Percentiles rank a stretch among this genome's conserved stretches.
Evolutionary conservation across 2,888 invertebrate species (phyloP).

Genomic region (Pristionchus arcanus): DNA sequence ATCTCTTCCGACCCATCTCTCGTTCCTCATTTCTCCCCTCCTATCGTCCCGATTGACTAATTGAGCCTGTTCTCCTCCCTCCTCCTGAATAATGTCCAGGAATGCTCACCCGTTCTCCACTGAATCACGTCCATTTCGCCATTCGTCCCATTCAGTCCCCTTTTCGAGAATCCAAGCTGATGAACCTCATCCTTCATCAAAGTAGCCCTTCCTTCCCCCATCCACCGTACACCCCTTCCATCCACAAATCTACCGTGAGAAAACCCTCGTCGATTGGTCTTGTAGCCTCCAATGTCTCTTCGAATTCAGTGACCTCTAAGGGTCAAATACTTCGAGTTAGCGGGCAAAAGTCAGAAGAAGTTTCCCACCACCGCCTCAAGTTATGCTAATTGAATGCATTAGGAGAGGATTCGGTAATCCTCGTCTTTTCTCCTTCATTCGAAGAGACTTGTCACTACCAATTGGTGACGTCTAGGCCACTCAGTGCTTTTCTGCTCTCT

Average conservation of each 20-base stretch:
- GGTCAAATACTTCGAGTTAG: not conserved
- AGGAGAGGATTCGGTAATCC: slow-evolving; percentile 16
- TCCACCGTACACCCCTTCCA: not conserved
- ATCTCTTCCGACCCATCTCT: slow-evolving; percentile 12
- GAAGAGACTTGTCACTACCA: not conserved
- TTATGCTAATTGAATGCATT: slow-evolving; percentile 49
- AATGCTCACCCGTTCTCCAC: too few species aligned
- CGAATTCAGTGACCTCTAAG: not conserved
- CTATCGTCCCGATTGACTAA: slow-evolving; percentile 15
- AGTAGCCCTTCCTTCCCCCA: not conserved
- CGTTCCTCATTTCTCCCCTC: slow-evolving; percentile 9
- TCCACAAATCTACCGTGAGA: not conserved
- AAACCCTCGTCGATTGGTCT: not conserved
- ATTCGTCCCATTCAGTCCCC: too few species aligned
- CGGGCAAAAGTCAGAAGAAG: not conserved
- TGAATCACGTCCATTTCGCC: too few species aligned
- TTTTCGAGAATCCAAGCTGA: not conserved
- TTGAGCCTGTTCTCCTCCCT: not conserved
- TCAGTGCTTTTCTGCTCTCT: not conserved
- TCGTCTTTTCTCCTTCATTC: slow-evolving; percentile 43
- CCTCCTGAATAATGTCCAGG: too few species aligned
- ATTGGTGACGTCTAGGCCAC: not conserved
- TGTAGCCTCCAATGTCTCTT: not conserved
- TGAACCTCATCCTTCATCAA: not conserved
- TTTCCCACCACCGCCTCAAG: not conserved